Conservation (phyloP, 2,113 vertebrate species). For the Panthera uncia region DNA sequence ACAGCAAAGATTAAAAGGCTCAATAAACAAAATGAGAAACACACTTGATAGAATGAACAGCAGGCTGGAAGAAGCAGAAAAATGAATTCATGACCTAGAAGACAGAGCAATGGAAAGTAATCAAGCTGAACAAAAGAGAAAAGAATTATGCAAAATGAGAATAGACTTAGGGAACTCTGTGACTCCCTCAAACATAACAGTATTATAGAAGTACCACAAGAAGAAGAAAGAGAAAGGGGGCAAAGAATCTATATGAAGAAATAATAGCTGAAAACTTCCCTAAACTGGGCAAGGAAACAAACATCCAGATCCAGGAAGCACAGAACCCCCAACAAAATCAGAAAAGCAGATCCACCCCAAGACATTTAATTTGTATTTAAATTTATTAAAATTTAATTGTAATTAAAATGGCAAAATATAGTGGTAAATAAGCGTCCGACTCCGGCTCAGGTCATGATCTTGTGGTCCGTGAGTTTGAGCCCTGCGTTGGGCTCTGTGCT, state of each 20-base stretch:
- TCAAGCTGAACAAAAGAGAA: neutral
- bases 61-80: neutral
- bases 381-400: neutral
- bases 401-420: neutral
- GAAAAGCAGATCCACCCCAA: neutral
- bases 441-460: too few species aligned
- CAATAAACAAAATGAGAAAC: neutral
- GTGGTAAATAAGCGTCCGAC: too few species aligned
- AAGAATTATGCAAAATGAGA: neutral
- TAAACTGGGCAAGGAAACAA: neutral
- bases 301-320: neutral
- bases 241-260: neutral
- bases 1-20: neutral
- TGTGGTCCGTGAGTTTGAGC: too few species aligned
- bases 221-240: neutral
- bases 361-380: neutral
- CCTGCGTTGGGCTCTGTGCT: too few species aligned
- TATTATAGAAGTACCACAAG: neutral
- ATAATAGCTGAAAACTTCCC: neutral
- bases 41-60: neutral
- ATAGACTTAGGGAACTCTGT: neutral
- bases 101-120: neutral
- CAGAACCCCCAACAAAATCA: neutral
- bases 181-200: neutral
- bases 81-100: neutral